A percentile compares a stretch with the other conserved stretches of the same genome.
Conservation (phyloP, 2,797 vertebrate genomes). For the Pangasius djambal region DNA sequence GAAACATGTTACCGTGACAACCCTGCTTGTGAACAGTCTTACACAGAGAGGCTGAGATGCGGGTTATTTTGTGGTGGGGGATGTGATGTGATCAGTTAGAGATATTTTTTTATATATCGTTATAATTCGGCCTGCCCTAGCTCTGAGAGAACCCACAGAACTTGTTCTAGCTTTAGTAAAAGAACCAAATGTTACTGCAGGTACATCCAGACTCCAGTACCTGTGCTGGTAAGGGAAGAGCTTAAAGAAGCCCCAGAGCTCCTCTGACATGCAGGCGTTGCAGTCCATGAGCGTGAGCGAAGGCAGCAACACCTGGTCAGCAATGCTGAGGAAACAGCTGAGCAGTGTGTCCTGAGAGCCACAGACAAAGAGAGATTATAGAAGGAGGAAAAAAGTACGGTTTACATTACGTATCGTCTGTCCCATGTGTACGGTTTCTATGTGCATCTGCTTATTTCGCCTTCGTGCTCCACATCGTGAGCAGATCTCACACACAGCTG, state of each 20-base stretch:
- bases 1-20: constrained; percentile 32
- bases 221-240: constrained; percentile 97
- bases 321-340: constrained; percentile 95
- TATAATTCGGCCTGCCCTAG: not conserved
- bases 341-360: constrained; percentile 85
- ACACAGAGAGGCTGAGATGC: not conserved
- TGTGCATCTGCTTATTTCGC: not conserved
- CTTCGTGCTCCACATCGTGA: not conserved
- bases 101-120: not conserved
- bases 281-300: constrained; percentile 97
- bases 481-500: not conserved
- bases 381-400: not conserved
- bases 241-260: constrained; percentile 98
- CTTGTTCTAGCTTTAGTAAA: not conserved
- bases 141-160: not conserved
- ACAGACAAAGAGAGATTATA: not conserved
- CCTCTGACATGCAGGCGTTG: constrained; percentile 98
- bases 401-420: too few relatives aligned
- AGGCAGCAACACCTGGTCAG: constrained; percentile 95
- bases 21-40: not conserved
- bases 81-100: not conserved
- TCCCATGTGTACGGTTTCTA: not conserved
- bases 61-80: not conserved
- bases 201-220: constrained; percentile 66
- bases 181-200: not conserved